Evolutionary conservation across 2,113 vertebrate species (phyloP), one percentile per base, ranked within the genome.

Genomic region (Otus sunia): DNA sequence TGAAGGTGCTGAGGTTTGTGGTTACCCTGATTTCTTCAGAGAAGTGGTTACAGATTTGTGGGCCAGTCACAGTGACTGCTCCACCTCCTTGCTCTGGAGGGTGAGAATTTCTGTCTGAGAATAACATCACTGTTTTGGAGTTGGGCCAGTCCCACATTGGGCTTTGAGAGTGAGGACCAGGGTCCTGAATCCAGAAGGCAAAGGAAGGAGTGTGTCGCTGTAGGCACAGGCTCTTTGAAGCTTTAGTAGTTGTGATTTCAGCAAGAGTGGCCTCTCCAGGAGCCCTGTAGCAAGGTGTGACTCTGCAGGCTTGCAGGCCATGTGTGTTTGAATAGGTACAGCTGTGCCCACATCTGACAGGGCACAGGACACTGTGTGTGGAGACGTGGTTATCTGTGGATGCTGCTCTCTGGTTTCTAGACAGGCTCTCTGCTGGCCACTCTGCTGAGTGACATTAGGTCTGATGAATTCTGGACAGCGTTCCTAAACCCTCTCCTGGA

Each of bases 1-100:
- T 25, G 80, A 21, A 75, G 69, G 45, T 75, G 58, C 76, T 91
- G 94, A 89, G 91, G 73, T 89, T 95, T 94, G 80, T 36, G 69
- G 95, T 88, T 85, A 68, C 64, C 45, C 64, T 69, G 55, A 47
- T 84, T 87, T 73, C 74, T 94, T 68, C 64, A 69, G 83, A 92
- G 88, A 41, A 43, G 78, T 41, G 74, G 68, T 74, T 92, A 73
- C 50, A 43, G 88, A 55, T 92, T 13, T 80, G 82, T 90, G 78
- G 75, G 60, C 50, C 21, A 22, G 75, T 63, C 64, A 19, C 39
- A 17, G 47, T 30, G 88, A 23, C 60, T 86, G 78, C 19, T 89
- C 49, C 9, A 37, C 45, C 84, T 89, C 39, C 60, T 64, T 41
- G 36, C 62, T 78, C 49, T 1, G 2, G 36, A 84, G 64, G 49